Conservation (phyloP, 2,888 invertebrate genomes). For the Troides oblongomaculatus region DNA sequence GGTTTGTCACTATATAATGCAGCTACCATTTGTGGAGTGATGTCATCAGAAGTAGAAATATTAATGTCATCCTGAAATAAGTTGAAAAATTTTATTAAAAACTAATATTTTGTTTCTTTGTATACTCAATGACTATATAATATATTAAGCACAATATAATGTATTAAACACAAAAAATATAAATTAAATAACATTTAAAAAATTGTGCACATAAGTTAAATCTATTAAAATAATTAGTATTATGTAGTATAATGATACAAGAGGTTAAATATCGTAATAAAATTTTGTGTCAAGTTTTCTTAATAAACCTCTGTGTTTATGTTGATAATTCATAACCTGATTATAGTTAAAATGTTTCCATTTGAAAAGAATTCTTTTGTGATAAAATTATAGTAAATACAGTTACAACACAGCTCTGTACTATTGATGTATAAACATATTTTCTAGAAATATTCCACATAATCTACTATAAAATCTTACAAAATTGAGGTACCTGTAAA, state of each 20-base stretch:
- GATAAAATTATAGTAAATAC: no score
- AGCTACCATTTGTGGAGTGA: conserved; percentile 91
- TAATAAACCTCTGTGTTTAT: no score
- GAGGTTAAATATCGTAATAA: background rate
- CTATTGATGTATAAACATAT: background rate
- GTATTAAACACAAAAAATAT: background rate
- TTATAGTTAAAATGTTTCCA: no score
- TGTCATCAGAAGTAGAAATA: conserved; percentile 72
- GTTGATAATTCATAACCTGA: no score
- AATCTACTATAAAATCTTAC: background rate
- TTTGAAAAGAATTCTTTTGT: no score
- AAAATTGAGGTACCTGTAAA: conserved; percentile 49
- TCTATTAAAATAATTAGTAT: background rate
- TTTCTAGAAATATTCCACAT: background rate
- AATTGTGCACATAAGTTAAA: background rate
- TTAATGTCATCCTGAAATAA: conserved; percentile 71
- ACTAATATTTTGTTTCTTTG: background rate
- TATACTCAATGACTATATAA: background rate
- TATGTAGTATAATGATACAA: background rate
- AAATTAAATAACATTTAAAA: background rate
- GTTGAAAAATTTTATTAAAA: background rate
- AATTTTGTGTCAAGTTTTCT: no score
- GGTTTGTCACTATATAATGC: conserved; percentile 88
- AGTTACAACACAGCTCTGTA: background rate
- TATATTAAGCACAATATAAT: background rate